Evolutionary conservation across 2,797 vertebrate genomes (phyloP).

Genomic region (Myripristis jacobus): DNA sequence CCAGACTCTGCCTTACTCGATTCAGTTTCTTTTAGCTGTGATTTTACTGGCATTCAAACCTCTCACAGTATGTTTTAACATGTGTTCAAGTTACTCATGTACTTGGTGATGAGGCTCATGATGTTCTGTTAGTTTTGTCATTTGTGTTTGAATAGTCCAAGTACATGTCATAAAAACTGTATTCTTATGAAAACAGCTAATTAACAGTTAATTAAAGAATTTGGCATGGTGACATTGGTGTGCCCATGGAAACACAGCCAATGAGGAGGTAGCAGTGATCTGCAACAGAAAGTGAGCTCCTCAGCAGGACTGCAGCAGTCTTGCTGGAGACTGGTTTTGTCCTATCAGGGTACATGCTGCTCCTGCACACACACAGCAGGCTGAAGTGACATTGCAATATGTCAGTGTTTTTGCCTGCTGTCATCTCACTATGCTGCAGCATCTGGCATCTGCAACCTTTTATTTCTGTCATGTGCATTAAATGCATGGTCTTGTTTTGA

Average conservation of each 20-base stretch:
- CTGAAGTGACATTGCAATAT: neutral
- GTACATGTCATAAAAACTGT: no score
- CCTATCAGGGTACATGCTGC: neutral
- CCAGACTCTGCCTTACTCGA: no score
- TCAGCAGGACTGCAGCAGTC: neutral
- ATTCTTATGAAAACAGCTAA: no score
- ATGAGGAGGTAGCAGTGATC: neutral
- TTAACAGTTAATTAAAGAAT: no score
- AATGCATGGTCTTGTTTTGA: neutral
- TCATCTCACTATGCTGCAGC: neutral
- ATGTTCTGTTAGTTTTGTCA: no score
- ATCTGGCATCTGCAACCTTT: neutral
- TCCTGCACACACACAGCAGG: conserved; percentile 14
- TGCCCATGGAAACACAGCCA: neutral
- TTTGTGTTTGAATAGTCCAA: no score
- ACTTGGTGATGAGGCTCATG: no score
- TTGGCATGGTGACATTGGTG: no score
- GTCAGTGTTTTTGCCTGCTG: neutral
- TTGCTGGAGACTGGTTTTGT: neutral
- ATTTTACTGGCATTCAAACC: no score
- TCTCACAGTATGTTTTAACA: no score
- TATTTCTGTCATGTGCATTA: neutral
- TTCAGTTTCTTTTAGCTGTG: no score
- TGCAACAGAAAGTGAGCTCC: neutral
- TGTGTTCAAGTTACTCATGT: no score